Base-by-base conservation (phyloP, 2,888 invertebrate genomes). In the Dasypolia templi region DNA sequence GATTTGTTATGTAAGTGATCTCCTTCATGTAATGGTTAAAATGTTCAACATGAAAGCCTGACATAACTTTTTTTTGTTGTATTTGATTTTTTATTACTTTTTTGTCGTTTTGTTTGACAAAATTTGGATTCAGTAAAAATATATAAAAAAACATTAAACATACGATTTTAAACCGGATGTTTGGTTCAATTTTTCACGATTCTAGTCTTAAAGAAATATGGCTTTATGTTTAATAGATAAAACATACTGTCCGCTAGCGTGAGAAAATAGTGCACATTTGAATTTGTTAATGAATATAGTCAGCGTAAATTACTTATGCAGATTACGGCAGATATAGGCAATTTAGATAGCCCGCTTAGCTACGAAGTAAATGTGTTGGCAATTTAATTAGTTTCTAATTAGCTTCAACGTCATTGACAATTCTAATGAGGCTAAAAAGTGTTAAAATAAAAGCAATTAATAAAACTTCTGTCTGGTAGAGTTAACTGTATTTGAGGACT, bases 311-410 rank as follows among this genome's bases (percentile, higher is more conserved):
- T 75, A 84, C 58, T 75, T 71, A 84, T 63, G 79, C 62, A 64
- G 64, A 76, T 82, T 75, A 80, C 75, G 29, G 35, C 63, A 68
- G 59, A 74, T 72, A 61, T 61, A 73, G 65, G 75, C 74, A 77
- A 77, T 84, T 72, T 46, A 79, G 73, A 82, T 85, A 83, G 73
- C 22, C n/a, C 12, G 74, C 76, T 70, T 46, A 75, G 65, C 71
- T 72, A 67, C 46, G 44, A 26, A 67, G 69, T 69, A 39, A 75
- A 79, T 77, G 70, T 71, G 59, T 65, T 74, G 56, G 49, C 72
- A 67, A 69, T 74, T 68, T 39, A 72, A 81, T 81, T 78, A 72
- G 49, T 68, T 65, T 59, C 68, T 85, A 77, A 80, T 73, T 71
- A 80, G 66, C 71, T 69, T 71, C 73, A 61, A 72, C 65, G 53